phyloP scores from a whole-genome alignment of 64 coral and sea anemone genomes.

The Exaiptasia diaphana region DNA sequence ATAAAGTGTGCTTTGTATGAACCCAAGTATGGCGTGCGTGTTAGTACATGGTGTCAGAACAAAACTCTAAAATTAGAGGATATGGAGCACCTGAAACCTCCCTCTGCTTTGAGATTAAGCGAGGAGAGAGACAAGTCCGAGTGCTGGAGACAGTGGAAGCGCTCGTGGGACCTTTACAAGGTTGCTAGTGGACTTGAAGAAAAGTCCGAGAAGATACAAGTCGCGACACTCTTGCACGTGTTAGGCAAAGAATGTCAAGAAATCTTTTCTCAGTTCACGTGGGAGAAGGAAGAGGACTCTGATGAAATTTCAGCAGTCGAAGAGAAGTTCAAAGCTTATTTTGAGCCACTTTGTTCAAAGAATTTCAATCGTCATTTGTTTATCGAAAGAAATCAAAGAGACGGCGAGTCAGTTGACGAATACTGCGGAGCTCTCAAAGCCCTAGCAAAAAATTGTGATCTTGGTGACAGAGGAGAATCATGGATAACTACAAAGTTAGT shows the following conservation, averaged over 20 bases:
- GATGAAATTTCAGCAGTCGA: slow-evolving; percentile 17
- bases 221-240: slow-evolving; percentile 13
- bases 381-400: slow-evolving; percentile 50
- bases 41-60: slow-evolving; percentile 34
- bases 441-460: slow-evolving; percentile 18
- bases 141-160: slow-evolving; percentile 46
- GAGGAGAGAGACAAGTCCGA: slow-evolving; percentile 45
- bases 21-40: no score
- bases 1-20: no score
- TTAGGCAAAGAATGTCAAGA: slow-evolving; percentile 56
- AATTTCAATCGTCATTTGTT: slow-evolving; percentile 64
- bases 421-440: slow-evolving; percentile 25
- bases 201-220: slow-evolving; percentile 24
- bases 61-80: not conserved
- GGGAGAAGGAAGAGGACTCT: slow-evolving; percentile 26
- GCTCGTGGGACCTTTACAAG: slow-evolving; percentile 41
- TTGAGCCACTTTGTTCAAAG: slow-evolving; percentile 40
- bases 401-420: slow-evolving; percentile 38
- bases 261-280: slow-evolving; percentile 37
- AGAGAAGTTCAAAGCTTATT: slow-evolving; percentile 48
- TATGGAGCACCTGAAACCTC: slow-evolving; percentile 58
- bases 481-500: slow-evolving; percentile 52
- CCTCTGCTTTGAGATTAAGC: slow-evolving; percentile 23
- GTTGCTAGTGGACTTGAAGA: slow-evolving; percentile 40
- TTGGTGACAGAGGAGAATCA: slow-evolving; percentile 33